A percentile compares a stretch with the other conserved stretches of the same genome.
These are phyloP conservation scores for Alviniconcha strummeri DNA, from an alignment of 2,888 invertebrate genomes.

Conservation along the genomic window DNA sequence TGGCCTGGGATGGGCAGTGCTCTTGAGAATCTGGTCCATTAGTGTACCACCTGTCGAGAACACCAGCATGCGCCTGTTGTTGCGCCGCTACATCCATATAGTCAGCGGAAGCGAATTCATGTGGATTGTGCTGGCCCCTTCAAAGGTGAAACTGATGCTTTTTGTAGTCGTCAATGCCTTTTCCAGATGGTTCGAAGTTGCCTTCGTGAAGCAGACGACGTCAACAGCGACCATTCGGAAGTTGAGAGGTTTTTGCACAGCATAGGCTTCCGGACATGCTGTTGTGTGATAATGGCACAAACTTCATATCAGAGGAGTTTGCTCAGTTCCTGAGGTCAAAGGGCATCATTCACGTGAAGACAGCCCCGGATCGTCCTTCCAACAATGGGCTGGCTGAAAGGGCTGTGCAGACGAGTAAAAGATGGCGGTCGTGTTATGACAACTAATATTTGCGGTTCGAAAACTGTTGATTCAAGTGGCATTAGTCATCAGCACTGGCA, in stretches of 20 bases:
- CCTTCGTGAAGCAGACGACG: background rate
- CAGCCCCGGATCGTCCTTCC: conserved; percentile 43
- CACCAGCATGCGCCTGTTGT: conserved; percentile 41
- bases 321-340: conserved; percentile 35
- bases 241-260: background rate
- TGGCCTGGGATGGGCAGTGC: conserved; percentile 21
- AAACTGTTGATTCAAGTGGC: no score
- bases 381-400: conserved; percentile 8
- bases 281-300: conserved; percentile 44
- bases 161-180: background rate
- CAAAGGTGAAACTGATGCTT: background rate
- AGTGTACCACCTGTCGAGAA: conserved; percentile 40
- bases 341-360: conserved; percentile 41
- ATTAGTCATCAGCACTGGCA: background rate
- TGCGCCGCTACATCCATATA: conserved; percentile 51
- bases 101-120: conserved; percentile 56
- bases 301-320: conserved; percentile 43
- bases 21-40: conserved; percentile 6
- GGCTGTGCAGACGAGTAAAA: background rate
- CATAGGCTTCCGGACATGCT: conserved; percentile 30
- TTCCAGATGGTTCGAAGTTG: background rate
- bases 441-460: no score
- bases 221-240: background rate
- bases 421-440: background rate
- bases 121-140: conserved; percentile 53